Evolutionary conservation across 2,888 invertebrate genomes (phyloP), one percentile per base, ranked within the genome.

Genomic region (Nymphalis polychloros): DNA sequence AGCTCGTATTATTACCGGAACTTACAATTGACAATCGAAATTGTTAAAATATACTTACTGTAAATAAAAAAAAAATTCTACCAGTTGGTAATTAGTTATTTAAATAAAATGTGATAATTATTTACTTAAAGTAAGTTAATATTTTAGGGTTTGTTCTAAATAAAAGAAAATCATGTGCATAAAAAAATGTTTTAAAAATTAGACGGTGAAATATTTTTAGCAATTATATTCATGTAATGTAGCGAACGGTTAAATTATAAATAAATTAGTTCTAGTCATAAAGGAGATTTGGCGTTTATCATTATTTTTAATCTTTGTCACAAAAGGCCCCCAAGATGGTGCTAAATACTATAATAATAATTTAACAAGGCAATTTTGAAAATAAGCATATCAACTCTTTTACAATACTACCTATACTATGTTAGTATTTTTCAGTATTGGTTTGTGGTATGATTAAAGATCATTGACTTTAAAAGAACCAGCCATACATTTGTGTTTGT

Each of bases 51-150:
- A n/a, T 27, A 13, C 27, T 55, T 31, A 23, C 16, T 57, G 3
- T 57, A 31, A 10, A 53, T 23, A 27, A 23, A n/a, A 53, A n/a
- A 27, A 17, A 17, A 16, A 16, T 27, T 23, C 13, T 13, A 53
- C 10, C 23, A 8, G 17, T 31, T 31, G 53, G 27, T 10, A 50
- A 27, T 53, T 57, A 57, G 8, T 41, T 41, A 41, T 57, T 41
- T 41, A 19, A 41, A 57, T 41, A 57, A 35, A 35, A 41, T 57
- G 57, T 57, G 57, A 57, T 57, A 41, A 57, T 23, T 17, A 57
- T 57, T 19, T 41, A n/a, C 10, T 10, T 19, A 10, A 57, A 17
- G 41, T 41, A 13, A 31, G 27, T 19, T 19, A 57, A n/a, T 5
- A 10, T 41, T 17, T 41, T 57, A 41, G 41, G n/a, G 41, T 57